phyloP scores from a whole-genome alignment of 2,113 vertebrate species.

The Cynocephalus volans region DNA sequence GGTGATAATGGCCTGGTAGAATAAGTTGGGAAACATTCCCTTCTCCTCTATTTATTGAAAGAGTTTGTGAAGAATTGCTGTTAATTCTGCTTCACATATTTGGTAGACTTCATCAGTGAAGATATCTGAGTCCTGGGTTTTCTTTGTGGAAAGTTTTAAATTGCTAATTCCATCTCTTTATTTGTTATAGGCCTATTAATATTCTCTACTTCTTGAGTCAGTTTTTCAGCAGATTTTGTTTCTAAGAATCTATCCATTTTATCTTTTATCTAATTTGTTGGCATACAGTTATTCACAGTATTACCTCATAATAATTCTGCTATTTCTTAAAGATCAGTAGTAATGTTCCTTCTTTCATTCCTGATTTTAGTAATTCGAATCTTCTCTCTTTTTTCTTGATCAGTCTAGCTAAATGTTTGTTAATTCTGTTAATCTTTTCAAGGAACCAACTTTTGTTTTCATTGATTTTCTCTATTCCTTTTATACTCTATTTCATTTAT shows the following conservation, averaged over 20 bases:
- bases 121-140: neutral
- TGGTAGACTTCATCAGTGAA: neutral
- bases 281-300: accelerated
- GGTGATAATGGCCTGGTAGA: neutral
- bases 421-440: neutral
- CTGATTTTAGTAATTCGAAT: neutral
- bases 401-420: neutral
- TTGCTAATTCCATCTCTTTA: neutral
- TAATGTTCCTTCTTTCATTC: neutral
- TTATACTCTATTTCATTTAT: neutral
- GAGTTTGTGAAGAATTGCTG: neutral
- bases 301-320: neutral
- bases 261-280: neutral
- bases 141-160: neutral
- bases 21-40: neutral
- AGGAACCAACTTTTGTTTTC: neutral
- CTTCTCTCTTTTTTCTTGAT: neutral
- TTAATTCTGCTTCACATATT: slow-evolving; percentile 20
- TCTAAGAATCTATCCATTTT: neutral
- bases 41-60: neutral
- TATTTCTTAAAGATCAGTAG: neutral
- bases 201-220: too few relatives aligned
- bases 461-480: neutral
- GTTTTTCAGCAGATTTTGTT: neutral
- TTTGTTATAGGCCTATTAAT: neutral